Base-by-base conservation (phyloP, 2,888 invertebrate species). In the Heterodera filipjevi region DNA sequence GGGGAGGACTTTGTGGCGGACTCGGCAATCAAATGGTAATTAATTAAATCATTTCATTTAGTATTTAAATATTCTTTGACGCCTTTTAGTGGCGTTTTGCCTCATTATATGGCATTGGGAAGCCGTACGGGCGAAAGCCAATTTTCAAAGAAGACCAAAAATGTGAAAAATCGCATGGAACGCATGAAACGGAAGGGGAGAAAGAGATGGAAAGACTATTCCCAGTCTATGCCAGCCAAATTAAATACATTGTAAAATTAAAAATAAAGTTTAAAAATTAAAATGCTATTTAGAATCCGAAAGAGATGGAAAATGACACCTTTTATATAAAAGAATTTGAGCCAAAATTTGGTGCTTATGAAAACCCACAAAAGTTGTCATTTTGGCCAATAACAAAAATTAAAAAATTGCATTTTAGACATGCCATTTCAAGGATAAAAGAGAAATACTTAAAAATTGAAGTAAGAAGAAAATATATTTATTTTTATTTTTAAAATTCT, bases 131-230 rank as follows among this genome's bases (percentile, higher is more conserved):
- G n/a, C 59, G 59, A n/a, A 59, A 59, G 22, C 59, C 59, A n/a
- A 59, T 59, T 59, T 59, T 59, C 27, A 59, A 59, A n/a, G 59
- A 27, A 59, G 59, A 59, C 27, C 59, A 59, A 59, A 59, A 59
- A 59, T 59, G 59, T 8, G 27, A 59, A 59, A 27, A n/a, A 59
- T n/a, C 59, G 8, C 59, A 59, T 59, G 59, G 59, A 59, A 6
- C 59, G 27, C 59, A 59, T 2, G 59, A 59, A 59, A 59, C 59
- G 27, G 59, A 3, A 10, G 59, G 27, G 27, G 59, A 27, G 27
- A 3, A 59, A 1, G 59, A 59, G 12, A 59, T 59, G 2, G 59
- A 59, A 59, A n/a, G 27, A 10, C 8, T 59, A 6, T 59, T 59
- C 27, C 59, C 59, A 27, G 10, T 59, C 27, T 59, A 59, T 59